Conservation (phyloP, 2,113 vertebrate species). For the Hoplias malabaricus region DNA sequence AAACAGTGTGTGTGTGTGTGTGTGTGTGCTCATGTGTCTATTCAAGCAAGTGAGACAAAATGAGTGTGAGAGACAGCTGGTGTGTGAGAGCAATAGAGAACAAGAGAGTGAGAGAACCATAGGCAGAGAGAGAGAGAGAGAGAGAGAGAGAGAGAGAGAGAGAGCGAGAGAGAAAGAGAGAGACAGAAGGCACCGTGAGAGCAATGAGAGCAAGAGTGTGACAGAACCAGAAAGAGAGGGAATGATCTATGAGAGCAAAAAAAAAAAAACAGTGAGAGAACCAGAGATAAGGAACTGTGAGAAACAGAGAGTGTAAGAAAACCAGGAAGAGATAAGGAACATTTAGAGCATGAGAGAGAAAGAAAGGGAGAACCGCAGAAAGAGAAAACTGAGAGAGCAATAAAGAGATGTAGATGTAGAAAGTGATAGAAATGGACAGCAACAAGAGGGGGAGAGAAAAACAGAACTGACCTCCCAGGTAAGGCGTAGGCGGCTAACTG, state of each 20-base stretch:
- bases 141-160: background rate
- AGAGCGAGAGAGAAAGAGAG: background rate
- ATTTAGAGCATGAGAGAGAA: background rate
- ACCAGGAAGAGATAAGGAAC: background rate
- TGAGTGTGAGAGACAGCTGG: too few species aligned
- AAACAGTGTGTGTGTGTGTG: background rate
- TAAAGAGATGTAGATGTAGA: background rate
- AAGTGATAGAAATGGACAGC: too few species aligned
- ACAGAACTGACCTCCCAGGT: slow-evolving; percentile 87
- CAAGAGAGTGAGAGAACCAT: too few species aligned
- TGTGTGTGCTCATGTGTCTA: slow-evolving; percentile 2
- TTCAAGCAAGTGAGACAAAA: slow-evolving; percentile 2
- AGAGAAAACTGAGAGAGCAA: background rate
- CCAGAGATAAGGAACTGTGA: slow-evolving; percentile 79
- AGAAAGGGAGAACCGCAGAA: background rate
- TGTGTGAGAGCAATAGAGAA: background rate
- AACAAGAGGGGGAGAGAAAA: slow-evolving; percentile 48
- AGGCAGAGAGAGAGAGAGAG: background rate
- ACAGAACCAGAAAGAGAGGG: background rate
- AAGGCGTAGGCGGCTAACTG: slow-evolving; percentile 87
- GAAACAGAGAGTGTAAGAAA: slow-evolving; percentile 69
- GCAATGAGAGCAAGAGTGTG: background rate
- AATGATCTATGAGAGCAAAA: background rate
- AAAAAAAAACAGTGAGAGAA: background rate
- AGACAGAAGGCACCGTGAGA: background rate